phyloP scores from a whole-genome alignment of 2,797 vertebrate species.

The Nothura maculosa region DNA sequence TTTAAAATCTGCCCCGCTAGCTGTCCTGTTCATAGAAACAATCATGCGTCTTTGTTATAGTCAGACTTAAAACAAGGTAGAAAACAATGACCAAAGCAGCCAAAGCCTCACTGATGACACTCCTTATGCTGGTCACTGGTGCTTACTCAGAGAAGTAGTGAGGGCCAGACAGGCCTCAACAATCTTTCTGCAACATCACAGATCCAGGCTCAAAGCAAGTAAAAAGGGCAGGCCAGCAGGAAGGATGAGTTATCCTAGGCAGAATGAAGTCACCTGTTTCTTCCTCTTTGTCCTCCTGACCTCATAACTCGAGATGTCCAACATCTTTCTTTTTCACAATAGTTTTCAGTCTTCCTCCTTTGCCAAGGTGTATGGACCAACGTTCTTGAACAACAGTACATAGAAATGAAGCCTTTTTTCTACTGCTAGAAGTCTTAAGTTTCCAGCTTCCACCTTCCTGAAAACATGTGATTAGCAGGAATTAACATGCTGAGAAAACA shows the following conservation, averaged over 20 bases:
- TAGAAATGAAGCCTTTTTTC: not conserved
- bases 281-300: not conserved
- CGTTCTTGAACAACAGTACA: not conserved
- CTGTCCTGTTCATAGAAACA: not conserved
- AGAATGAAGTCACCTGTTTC: not conserved
- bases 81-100: not conserved
- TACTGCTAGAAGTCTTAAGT: not conserved
- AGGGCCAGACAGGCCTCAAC: not conserved
- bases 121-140: rapidly evolving
- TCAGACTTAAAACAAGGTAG: not conserved
- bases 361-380: not conserved
- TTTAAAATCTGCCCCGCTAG: not conserved
- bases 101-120: not conserved
- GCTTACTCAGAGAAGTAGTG: not conserved
- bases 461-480: not conserved
- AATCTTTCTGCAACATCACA: not conserved
- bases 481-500: not conserved
- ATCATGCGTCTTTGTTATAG: not conserved
- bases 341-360: not conserved
- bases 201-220: not conserved
- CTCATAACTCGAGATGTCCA: not conserved
- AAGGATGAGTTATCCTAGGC: not conserved
- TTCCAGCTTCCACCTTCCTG: not conserved
- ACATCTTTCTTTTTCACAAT: not conserved
- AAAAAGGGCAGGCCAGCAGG: not conserved